Evolutionary conservation across 30 jellyfish, hydroid and myxozoan species (phyloP).

Genomic region (Aurelia sp.): DNA sequence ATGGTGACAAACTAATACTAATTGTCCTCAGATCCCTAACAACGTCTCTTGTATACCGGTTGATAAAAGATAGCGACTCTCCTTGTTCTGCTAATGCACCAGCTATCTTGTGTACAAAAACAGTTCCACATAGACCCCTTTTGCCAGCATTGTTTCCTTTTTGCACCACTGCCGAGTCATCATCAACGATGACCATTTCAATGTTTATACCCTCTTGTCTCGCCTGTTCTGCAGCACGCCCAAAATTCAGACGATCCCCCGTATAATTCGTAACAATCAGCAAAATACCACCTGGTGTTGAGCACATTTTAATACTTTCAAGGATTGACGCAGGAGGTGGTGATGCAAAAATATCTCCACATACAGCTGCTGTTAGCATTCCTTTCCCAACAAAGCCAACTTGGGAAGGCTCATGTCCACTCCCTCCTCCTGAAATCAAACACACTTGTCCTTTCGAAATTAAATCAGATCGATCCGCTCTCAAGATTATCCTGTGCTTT

Average conservation of each 20-base stretch:
- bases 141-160: conserved; percentile 89
- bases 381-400: conserved; percentile 96
- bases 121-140: conserved; percentile 97
- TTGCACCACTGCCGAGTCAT: conserved; percentile 94
- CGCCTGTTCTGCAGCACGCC: conserved; percentile 95
- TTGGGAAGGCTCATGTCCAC: conserved; percentile 98
- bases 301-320: conserved; percentile 81
- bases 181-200: conserved; percentile 96
- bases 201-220: conserved; percentile 80
- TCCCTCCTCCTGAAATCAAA: conserved; percentile 96
- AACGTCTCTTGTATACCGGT: conserved; percentile 7
- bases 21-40: conserved; percentile 83
- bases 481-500: conserved; percentile 64
- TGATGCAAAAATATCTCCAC: conserved; percentile 97
- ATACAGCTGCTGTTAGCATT: conserved; percentile 95
- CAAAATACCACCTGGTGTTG: conserved; percentile 84
- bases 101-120: conserved; percentile 93
- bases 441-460: conserved; percentile 73
- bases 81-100: conserved; percentile 99
- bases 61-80: conserved; percentile 70
- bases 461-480: conserved; percentile 69
- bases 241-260: conserved; percentile 97
- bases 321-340: conserved; percentile 88
- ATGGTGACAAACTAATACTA: conserved; percentile 96
- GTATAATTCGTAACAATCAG: conserved; percentile 93